phyloP scores from a whole-genome alignment of 2,888 invertebrate species.

The Stramonita haemastoma region DNA sequence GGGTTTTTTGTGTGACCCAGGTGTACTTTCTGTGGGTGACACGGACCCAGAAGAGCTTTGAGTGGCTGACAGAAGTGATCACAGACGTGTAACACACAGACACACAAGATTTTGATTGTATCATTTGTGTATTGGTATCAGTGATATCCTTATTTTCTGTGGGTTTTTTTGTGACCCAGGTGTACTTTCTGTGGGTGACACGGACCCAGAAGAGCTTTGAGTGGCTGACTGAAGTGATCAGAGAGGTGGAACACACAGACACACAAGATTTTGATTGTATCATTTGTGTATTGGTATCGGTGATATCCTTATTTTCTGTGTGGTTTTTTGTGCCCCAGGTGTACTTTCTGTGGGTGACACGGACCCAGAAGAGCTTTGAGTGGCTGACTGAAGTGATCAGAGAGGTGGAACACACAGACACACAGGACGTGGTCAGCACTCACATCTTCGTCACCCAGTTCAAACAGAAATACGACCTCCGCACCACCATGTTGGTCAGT shows the following conservation, averaged over 20 bases:
- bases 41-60: too few relatives aligned
- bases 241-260: conserved; percentile 81
- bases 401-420: conserved; percentile 81
- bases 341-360: conserved; percentile 83
- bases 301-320: neutral
- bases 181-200: conserved; percentile 2
- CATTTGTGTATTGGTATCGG: neutral
- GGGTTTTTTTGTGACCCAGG: too few relatives aligned
- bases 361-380: conserved; percentile 83
- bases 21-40: conserved; percentile 2
- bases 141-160: too few relatives aligned
- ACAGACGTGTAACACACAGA: too few relatives aligned
- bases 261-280: conserved; percentile 70
- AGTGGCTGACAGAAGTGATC: too few relatives aligned
- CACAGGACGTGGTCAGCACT: conserved; percentile 79
- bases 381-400: conserved; percentile 83
- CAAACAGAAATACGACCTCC: conserved; percentile 82
- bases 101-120: too few relatives aligned
- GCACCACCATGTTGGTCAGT: conserved; percentile 81
- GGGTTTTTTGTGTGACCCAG: too few relatives aligned
- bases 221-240: conserved; percentile 83
- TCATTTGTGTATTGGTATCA: too few relatives aligned
- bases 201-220: conserved; percentile 82
- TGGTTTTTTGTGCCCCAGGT: conserved; percentile 76
- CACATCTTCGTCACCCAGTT: conserved; percentile 84